Conservation (phyloP, 2,797 vertebrate genomes). For the Emys orbicularis region DNA sequence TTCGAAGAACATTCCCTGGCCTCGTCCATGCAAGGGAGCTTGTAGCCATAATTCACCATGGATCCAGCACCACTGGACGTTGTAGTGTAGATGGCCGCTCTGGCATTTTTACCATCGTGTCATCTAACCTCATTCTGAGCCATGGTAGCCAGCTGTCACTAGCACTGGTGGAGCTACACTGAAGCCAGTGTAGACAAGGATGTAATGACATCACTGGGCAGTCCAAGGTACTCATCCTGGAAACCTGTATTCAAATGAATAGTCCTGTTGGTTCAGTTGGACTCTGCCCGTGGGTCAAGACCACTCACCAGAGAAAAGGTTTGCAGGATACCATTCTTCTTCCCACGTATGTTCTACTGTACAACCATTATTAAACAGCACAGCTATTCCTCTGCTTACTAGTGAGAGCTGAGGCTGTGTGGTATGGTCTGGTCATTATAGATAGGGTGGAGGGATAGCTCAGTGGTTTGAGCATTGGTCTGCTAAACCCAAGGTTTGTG, state of each 20-base stretch:
- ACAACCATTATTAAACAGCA: no score
- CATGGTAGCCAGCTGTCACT: no score
- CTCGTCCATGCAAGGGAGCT: not conserved
- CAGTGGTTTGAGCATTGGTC: no score
- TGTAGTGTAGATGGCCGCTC: not conserved
- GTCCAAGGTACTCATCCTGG: fast-evolving
- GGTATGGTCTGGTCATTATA: no score
- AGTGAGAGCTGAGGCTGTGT: not conserved
- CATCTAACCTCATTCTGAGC: not conserved
- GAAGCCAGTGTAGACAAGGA: not conserved
- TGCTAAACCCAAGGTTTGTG: no score
- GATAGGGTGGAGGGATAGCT: no score
- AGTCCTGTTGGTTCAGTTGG: not conserved
- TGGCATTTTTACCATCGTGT: fast-evolving
- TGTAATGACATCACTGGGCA: fast-evolving
- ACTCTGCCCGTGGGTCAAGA: not conserved
- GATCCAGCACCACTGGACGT: not conserved
- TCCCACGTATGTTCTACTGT: not conserved
- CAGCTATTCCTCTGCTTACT: no score
- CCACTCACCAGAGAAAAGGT: not conserved
- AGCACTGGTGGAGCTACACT: not conserved
- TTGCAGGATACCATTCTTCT: not conserved
- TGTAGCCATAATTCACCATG: not conserved
- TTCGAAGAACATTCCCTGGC: not conserved
- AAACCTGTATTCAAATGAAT: fast-evolving